Base-by-base conservation (phyloP, 2,888 invertebrate species). In the Tipula unca region DNA sequence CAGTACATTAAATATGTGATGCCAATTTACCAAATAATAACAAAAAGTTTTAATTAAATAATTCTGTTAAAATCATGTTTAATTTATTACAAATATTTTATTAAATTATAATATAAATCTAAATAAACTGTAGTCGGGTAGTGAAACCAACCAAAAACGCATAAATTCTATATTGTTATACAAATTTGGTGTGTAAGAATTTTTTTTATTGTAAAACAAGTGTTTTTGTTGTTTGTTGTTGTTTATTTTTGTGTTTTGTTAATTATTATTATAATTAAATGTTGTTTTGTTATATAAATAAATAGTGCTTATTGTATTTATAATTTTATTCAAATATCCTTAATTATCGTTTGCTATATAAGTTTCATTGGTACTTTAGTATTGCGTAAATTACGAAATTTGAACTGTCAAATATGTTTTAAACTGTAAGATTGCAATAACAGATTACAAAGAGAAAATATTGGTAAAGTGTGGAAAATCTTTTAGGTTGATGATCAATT, bases 211-310 rank as follows among this genome's bases (percentile, higher is more conserved):
- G 48, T 17, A 48, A 48, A 69, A 69, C 69, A 69, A 69, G 69
- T 69, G 69, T 69, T 69, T 69, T 69, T 69, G 69, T 69, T 69
- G 10, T 69, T 69, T 69, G 69, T 69, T 69, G 69, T 69, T 69
- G 69, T 69, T 69, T 69, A 69, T 69, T 69, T 17, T 48, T 48
- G 17, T 48, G 13, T 48, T 69, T 69, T 69, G 69, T 69, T 69
- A 69, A n/a, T 25, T 69, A 25, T 69, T 69, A 69, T 69, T 20
- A 69, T 69, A 25, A 69, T 69, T 69, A 25, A 25, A 69, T 69
- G 69, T 25, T 69, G 25, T 25, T 69, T 69, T 69, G 25, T 69
- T 69, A 25, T 10, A 10, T 69, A 69, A 69, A 25, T 20, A 8
- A 69, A 69, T 69, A 69, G 69, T 69, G 69, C 69, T 69, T 69